phyloP scores from a whole-genome alignment of 2,113 vertebrate genomes.

The Silurus meridionalis region DNA sequence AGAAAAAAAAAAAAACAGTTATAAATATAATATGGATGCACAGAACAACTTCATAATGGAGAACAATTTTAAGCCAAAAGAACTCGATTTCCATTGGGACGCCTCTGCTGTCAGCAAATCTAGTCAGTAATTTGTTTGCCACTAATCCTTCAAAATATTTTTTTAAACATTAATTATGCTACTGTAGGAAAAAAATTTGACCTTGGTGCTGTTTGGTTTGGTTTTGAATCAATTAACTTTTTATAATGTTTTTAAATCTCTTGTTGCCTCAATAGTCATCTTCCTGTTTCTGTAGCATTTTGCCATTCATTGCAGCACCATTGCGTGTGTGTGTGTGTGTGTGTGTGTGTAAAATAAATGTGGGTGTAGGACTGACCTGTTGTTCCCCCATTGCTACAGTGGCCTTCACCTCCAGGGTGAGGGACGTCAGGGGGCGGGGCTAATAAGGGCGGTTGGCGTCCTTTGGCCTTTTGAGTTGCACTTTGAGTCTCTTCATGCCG shows the following conservation, averaged over 20 bases:
- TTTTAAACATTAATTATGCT: not conserved
- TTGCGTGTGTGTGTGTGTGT: not conserved
- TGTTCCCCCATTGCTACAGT: conserved; percentile 66
- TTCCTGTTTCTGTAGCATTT: not conserved
- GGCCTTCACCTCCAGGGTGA: conserved; percentile 68
- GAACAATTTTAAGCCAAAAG: not conserved
- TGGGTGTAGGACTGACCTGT: conserved; percentile 61
- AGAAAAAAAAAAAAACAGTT: not conserved
- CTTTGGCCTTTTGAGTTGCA: conserved; percentile 99
- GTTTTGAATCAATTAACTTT: not conserved
- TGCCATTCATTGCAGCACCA: not conserved
- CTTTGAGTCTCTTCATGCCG: conserved; percentile 99
- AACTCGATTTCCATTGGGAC: not conserved
- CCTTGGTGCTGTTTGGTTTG: not conserved
- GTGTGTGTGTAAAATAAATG: not conserved
- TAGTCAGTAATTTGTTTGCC: not conserved
- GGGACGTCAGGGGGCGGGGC: conserved; percentile 66
- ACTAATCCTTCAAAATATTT: too few species aligned
- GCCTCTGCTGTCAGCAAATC: not conserved
- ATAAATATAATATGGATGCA: not conserved
- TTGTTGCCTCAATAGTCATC: not conserved
- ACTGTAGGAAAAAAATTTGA: not conserved
- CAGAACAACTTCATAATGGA: not conserved
- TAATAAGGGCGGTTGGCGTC: conserved; percentile 98
- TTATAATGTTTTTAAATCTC: not conserved